phyloP scores from a whole-genome alignment of 1,140 invertebrate species.

The Calosoma granatense region DNA sequence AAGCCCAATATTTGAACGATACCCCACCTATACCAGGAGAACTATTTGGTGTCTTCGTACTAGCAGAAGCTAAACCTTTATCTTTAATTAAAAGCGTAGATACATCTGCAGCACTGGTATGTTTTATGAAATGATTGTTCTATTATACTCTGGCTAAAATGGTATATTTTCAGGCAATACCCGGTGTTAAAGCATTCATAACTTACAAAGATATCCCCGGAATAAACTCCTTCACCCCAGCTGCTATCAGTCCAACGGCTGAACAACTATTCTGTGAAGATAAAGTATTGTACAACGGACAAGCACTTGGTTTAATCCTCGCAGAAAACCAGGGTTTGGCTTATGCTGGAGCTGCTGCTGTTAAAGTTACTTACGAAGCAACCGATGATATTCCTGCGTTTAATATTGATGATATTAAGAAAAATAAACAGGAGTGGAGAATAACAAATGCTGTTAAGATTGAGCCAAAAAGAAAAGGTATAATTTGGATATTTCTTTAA shows the following conservation, averaged over 20 bases:
- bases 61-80: not conserved
- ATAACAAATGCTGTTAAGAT: too few species aligned
- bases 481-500: not conserved
- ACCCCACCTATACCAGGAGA: not conserved
- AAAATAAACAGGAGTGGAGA: too few species aligned
- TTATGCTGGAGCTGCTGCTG: conserved; percentile 38
- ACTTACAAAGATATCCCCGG: conserved; percentile 57
- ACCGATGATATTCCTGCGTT: not conserved
- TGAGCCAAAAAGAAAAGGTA: too few species aligned
- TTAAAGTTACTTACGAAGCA: conserved; percentile 49
- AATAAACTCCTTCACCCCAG: conserved; percentile 42
- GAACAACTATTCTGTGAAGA: conserved; percentile 39
- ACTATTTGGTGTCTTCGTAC: not conserved
- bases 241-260: conserved; percentile 15
- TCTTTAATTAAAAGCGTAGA: not conserved
- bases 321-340: conserved; percentile 40
- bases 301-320: conserved; percentile 56
- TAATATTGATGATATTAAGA: not conserved
- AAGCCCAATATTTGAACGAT: not conserved
- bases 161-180: conserved; percentile 42
- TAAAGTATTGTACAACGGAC: conserved; percentile 49
- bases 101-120: not conserved
- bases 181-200: conserved; percentile 60
- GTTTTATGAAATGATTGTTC: not conserved
- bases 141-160: not conserved